Base-by-base conservation (phyloP, 2,113 vertebrate genomes). In the Archocentrus centrarchus region DNA sequence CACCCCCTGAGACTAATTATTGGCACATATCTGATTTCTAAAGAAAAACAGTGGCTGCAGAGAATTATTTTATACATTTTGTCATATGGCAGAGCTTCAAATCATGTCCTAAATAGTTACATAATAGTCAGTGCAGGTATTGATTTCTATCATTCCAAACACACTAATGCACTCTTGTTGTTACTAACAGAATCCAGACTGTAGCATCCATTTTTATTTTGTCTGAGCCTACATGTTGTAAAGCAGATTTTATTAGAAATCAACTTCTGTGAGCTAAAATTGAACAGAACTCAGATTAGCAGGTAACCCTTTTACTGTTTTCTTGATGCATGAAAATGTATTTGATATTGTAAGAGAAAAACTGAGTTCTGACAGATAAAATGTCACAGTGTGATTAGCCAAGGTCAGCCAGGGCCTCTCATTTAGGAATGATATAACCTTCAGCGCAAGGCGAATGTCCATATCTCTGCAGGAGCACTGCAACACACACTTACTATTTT, bases 401-500 rank as follows among this genome's bases (percentile, higher is more conserved):
- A 68, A 82, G 87, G 84, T 89, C 79, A 59, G 59, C 79, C 1
- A 7, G 35, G 73, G 84, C 75, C 68, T 75, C 60, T 85, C 24
- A 20, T 20, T 27, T 66, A 73, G 88, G 82, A 59, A 41, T 59
- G 39, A 57, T 59, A 80, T 66, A 60, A 90, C 84, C 86, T 89
- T 81, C 57, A 59, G 55, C 78, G 68, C 87, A 89, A 93, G 93
- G 89, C 89, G 81, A 88, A 80, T 11, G 35, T 92, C 86, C 50
- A 83, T 90, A 90, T 84, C 41, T 11, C 87, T 64, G 75, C 13
- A 75, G 63, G 79, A 58, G 35, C 41, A 30, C 66, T 27, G 79
- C 82, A 73, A 79, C 80, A 75, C 88, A 76, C 50, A 39, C 18
- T n/a, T 68, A 59, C n/a, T 80, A 27, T 60, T 39, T 58, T 59